A percentile compares a stretch with the other conserved stretches of the same genome.
phyloP scores from a whole-genome alignment of 2,113 vertebrate species.

The Gorilla gorilla region DNA sequence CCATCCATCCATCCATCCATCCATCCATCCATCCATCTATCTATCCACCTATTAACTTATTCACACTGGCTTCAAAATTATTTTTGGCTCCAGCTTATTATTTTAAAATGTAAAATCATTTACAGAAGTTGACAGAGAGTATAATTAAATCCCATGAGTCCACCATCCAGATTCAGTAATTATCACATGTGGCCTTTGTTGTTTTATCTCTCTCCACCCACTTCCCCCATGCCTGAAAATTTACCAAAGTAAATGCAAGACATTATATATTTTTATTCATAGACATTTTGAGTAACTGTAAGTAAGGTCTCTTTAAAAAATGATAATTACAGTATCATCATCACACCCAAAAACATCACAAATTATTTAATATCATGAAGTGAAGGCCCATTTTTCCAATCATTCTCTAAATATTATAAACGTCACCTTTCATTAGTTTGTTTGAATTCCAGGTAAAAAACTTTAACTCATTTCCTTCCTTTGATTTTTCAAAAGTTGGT shows the following conservation, averaged over 20 bases:
- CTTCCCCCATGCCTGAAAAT: neutral
- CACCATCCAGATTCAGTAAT: neutral
- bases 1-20: neutral
- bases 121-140: neutral
- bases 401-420: neutral
- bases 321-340: neutral
- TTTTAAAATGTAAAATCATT: neutral
- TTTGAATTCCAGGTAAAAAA: neutral
- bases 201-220: neutral
- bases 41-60: neutral
- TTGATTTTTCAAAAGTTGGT: neutral
- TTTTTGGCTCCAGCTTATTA: neutral
- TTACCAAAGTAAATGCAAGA: neutral
- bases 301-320: neutral
- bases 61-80: neutral
- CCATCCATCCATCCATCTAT: neutral
- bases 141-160: neutral
- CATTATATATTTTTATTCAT: neutral
- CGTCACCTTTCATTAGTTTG: neutral
- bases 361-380: neutral
- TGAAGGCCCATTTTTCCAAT: neutral
- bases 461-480: neutral
- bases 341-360: neutral
- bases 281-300: neutral
- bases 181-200: neutral